These are phyloP conservation scores for Neodiprion lecontei DNA, from an alignment of 1,140 invertebrate species.

Conservation along the genomic window DNA sequence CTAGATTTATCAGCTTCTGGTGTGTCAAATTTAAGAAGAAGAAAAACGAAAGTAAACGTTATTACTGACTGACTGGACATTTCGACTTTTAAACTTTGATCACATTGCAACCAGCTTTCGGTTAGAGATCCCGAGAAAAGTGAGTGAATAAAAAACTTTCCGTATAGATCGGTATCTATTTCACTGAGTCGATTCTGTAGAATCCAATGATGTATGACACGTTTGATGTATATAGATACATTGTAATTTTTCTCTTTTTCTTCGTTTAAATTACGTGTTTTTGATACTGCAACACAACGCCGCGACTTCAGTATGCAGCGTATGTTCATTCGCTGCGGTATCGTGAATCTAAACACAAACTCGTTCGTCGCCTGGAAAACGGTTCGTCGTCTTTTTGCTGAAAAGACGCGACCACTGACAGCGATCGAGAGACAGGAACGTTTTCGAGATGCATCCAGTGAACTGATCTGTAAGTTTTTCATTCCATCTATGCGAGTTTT, in stretches of 20 bases:
- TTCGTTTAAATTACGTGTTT: too few species aligned
- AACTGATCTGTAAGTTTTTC: background rate
- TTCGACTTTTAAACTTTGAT: background rate
- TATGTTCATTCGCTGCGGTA: background rate
- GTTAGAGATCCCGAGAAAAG: background rate
- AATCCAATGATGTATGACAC: too few species aligned
- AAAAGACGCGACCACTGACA: background rate
- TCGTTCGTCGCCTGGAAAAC: background rate
- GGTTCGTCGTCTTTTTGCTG: background rate
- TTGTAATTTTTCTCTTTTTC: too few species aligned
- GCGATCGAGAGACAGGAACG: constrained; percentile 8
- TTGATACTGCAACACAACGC: background rate
- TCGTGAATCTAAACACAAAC: background rate
- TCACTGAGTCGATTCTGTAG: too few species aligned
- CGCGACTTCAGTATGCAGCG: background rate
- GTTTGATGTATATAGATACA: too few species aligned
- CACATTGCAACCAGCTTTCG: background rate
- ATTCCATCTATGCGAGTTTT: background rate
- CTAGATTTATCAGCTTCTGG: background rate
- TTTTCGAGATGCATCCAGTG: constrained; percentile 7
- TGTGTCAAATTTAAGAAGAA: background rate
- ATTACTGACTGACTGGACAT: too few species aligned
- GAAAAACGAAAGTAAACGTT: too few species aligned
- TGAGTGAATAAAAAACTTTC: too few species aligned
- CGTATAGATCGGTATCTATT: too few species aligned